phyloP scores from a whole-genome alignment of 1,140 invertebrate genomes.

The Ridgeia piscesae region DNA sequence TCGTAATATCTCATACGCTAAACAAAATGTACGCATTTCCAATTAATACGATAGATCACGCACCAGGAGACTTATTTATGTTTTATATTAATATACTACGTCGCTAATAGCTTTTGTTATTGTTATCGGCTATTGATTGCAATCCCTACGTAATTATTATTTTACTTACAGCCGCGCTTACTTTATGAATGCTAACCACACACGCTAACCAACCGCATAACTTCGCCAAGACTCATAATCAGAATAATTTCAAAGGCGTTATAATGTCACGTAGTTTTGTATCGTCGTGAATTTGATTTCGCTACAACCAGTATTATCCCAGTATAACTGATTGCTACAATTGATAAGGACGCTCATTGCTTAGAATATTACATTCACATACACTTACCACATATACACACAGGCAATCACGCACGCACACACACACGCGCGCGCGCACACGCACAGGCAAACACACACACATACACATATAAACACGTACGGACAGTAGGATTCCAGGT shows the following conservation, averaged over 20 bases:
- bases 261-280: neutral
- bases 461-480: neutral
- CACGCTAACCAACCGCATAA: too few relatives aligned
- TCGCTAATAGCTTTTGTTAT: too few relatives aligned
- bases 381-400: neutral
- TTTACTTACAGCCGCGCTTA: too few relatives aligned
- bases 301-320: neutral
- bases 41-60: too few relatives aligned
- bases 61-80: too few relatives aligned
- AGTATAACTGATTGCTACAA: neutral
- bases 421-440: neutral
- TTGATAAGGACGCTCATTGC: neutral
- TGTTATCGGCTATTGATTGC: too few relatives aligned
- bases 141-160: too few relatives aligned
- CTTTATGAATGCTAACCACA: too few relatives aligned
- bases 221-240: too few relatives aligned
- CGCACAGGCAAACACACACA: neutral
- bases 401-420: neutral
- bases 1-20: too few relatives aligned
- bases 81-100: too few relatives aligned
- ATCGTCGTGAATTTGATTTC: neutral
- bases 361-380: neutral
- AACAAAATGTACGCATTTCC: too few relatives aligned
- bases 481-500: neutral
- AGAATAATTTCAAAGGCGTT: neutral